Percentiles rank a stretch among this genome's conserved stretches.
Evolutionary conservation across 2,797 vertebrate genomes (phyloP).

Genomic region (Megalops cyprinoides): DNA sequence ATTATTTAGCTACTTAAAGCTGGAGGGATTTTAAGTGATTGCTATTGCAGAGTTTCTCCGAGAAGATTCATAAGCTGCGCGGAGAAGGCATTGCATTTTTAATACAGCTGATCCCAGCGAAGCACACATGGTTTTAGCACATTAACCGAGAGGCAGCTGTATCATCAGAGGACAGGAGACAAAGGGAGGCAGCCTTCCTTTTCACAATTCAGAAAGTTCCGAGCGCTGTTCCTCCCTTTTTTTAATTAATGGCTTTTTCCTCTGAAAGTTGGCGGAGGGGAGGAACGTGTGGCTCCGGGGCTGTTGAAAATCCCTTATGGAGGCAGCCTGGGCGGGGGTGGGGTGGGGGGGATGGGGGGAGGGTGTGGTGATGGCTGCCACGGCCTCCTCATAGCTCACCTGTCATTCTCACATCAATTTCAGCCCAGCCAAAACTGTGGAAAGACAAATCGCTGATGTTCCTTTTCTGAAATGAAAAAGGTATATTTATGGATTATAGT

Average conservation of each 20-base stretch:
- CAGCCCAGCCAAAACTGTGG: background rate
- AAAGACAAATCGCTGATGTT: background rate
- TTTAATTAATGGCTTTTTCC: conserved; percentile 49
- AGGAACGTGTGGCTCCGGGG: conserved; percentile 23
- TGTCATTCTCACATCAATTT: conserved; percentile 55
- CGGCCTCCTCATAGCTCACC: conserved; percentile 54
- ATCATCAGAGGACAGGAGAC: conserved; percentile 50
- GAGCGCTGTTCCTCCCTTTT: conserved; percentile 27
- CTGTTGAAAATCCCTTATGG: conserved; percentile 35
- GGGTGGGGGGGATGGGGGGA: too few species aligned
- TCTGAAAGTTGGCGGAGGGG: conserved; percentile 34
- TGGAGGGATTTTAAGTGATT: conserved; percentile 76
- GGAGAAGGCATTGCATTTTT: conserved; percentile 73
- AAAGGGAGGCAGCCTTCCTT: conserved; percentile 20
- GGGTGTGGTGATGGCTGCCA: too few species aligned
- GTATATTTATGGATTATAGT: conserved; percentile 1
- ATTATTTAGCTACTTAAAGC: conserved; percentile 76
- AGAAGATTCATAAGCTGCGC: conserved; percentile 61
- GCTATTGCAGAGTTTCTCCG: conserved; percentile 47
- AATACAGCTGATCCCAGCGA: conserved; percentile 75
- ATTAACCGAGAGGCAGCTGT: conserved; percentile 48
- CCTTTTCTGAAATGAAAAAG: background rate
- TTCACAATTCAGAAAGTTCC: conserved; percentile 49
- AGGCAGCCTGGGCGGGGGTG: background rate
- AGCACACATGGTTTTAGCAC: conserved; percentile 49